Percentiles rank a stretch among this genome's conserved stretches.
Conservation (phyloP, 1,140 invertebrate species). For the Macrosteles quadrilineatus region DNA sequence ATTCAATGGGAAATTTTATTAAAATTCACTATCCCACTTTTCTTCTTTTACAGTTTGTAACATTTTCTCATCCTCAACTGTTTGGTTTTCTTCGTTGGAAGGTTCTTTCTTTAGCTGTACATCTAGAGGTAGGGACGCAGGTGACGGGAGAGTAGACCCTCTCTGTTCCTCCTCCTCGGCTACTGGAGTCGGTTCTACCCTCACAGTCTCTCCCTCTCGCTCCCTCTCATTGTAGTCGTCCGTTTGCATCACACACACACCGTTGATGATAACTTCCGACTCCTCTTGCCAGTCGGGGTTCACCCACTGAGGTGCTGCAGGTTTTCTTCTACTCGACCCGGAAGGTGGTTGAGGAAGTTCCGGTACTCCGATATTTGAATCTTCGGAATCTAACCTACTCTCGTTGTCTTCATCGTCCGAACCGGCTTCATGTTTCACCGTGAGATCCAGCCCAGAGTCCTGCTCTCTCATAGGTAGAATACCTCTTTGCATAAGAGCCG, state of each 20-base stretch:
- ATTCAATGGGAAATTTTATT: constrained; percentile 29
- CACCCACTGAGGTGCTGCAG: constrained; percentile 95
- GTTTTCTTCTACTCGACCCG: constrained; percentile 70
- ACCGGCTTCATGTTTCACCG: constrained; percentile 75
- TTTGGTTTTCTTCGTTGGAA: constrained; percentile 34
- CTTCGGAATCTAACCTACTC: constrained; percentile 76
- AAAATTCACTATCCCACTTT: constrained; percentile 42
- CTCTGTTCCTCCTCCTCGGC: constrained; percentile 57
- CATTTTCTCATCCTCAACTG: constrained; percentile 27
- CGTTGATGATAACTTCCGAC: constrained; percentile 84
- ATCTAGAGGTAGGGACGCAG: constrained; percentile 7
- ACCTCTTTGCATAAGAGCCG: constrained; percentile 67
- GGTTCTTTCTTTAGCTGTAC: constrained; percentile 16
- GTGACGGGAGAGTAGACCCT: not conserved
- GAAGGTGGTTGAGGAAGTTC: constrained; percentile 43
- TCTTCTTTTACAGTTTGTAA: constrained; percentile 39
- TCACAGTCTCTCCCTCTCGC: constrained; percentile 66
- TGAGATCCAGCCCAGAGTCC: constrained; percentile 75
- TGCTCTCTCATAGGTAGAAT: constrained; percentile 63
- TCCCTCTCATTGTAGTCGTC: constrained; percentile 66
- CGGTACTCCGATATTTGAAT: constrained; percentile 58
- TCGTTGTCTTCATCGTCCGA: constrained; percentile 73
- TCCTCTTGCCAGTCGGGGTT: constrained; percentile 89
- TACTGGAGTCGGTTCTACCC: constrained; percentile 70
- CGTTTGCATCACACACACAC: constrained; percentile 86